A percentile compares a stretch with the other conserved stretches of the same genome.
phyloP scores from a whole-genome alignment of 2,888 invertebrate species.

The Scaptomyza caliginosa region DNA sequence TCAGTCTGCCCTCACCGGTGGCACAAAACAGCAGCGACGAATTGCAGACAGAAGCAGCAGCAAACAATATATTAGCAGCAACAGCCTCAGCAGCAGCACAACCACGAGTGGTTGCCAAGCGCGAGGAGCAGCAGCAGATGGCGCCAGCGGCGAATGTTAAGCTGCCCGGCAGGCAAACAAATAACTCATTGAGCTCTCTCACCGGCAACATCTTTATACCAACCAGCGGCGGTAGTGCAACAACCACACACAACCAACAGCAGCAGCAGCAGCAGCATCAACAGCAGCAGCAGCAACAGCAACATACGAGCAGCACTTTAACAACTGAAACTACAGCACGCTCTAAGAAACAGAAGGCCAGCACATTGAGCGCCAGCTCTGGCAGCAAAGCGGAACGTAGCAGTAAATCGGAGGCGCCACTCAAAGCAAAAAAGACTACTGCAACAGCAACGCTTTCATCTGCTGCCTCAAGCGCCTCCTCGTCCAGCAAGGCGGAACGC shows the following conservation, averaged over 20 bases:
- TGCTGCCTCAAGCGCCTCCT: slow-evolving; percentile 57
- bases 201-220: slow-evolving; percentile 93
- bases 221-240: slow-evolving; percentile 55
- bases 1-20: slow-evolving; percentile 65
- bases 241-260: slow-evolving; percentile 43
- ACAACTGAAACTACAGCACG: slow-evolving; percentile 43
- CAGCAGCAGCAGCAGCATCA: slow-evolving; percentile 51
- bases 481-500: slow-evolving; percentile 66
- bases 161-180: slow-evolving; percentile 90
- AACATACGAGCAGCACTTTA: slow-evolving; percentile 23
- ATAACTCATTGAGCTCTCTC: slow-evolving; percentile 93
- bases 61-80: slow-evolving; percentile 16
- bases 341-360: slow-evolving; percentile 57
- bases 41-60: slow-evolving; percentile 15
- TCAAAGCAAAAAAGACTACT: slow-evolving; percentile 42
- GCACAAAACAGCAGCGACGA: slow-evolving; percentile 54
- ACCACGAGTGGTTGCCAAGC: slow-evolving; percentile 42
- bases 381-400: slow-evolving; percentile 45
- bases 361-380: slow-evolving; percentile 21
- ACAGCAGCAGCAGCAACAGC: slow-evolving; percentile 56
- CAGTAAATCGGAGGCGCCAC: slow-evolving; percentile 46
- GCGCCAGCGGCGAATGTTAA: slow-evolving; percentile 84
- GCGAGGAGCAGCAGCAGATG: slow-evolving; percentile 70
- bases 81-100: slow-evolving; percentile 18
- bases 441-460: slow-evolving; percentile 37